Base-by-base conservation (phyloP, 1,140 invertebrate genomes). In the Drosophila ercepeae region DNA sequence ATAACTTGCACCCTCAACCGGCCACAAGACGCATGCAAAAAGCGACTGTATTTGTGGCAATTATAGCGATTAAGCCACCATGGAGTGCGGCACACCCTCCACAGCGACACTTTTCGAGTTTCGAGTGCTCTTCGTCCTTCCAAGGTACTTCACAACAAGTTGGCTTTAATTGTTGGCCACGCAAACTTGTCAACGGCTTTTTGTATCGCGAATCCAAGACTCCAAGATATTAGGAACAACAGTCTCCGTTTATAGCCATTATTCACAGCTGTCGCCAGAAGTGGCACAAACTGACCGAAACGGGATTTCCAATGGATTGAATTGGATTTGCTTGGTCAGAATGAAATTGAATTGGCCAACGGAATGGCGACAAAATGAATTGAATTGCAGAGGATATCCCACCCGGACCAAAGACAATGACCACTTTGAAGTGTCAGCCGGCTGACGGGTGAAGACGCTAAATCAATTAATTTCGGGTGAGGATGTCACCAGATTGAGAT, bases 261-360 rank as follows among this genome's bases (percentile, higher is more conserved):
- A 84, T 84, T 84, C 76, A 86, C 81, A 84, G 79, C 79, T 84
- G 81, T 86, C 81, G 67, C 65, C 61, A 36, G 23, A 76, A 83
- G 61, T 78, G 46, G 76, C 70, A 72, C 53, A 71, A 60, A 54
- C 55, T 57, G 65, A 54, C 49, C 51, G 48, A 46, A 60, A 57
- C 23, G 34, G 50, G 61, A 67, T 67, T 67, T 75, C 45, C 45
- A 61, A 55, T 58, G 49, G 54, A 51, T 68, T 53, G 39, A 59
- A 52, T 34, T 27, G 49, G 42, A 53, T 68, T 68, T 41, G 8
- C 16, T 11, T 13, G 16, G 39, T 8, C 60, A 51, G 23, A 63
- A 49, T 63, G 50, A 49, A 70, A 70, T 59, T 46, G 53, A 70
- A 34, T 68, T 64, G 25, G 16, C 19, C 45, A 8, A 25, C 13